These are phyloP conservation scores for Campopleginae sp. DNA, from an alignment of 2,888 invertebrate genomes.

Conservation along the genomic window DNA sequence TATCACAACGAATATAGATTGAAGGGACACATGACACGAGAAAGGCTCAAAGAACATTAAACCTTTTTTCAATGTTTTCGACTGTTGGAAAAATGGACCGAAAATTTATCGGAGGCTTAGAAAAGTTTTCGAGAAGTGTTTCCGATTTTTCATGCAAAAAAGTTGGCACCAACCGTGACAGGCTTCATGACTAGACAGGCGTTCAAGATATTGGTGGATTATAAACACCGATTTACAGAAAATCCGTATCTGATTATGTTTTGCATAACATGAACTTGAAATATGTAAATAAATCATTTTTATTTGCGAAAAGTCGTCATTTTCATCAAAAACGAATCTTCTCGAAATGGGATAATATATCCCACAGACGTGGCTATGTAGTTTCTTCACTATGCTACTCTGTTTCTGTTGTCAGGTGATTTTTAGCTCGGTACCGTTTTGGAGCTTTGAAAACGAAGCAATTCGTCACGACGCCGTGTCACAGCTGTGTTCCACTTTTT, in stretches of 20 bases:
- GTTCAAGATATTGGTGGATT: neutral
- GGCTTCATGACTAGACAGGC: neutral
- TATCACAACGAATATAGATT: neutral
- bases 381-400: neutral
- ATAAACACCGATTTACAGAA: neutral
- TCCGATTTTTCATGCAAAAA: neutral
- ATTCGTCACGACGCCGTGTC: neutral
- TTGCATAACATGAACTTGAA: neutral
- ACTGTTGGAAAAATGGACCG: neutral
- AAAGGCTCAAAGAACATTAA: neutral
- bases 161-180: neutral
- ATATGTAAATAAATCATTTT: neutral
- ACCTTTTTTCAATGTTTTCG: neutral
- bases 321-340: neutral
- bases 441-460: neutral
- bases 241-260: neutral
- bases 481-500: slow-evolving; percentile 4
- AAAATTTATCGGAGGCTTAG: neutral
- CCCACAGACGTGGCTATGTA: neutral
- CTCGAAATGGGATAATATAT: neutral
- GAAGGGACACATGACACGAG: neutral
- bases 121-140: neutral
- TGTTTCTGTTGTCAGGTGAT: neutral
- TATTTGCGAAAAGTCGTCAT: neutral
- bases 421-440: slow-evolving; percentile 1